Evolutionary conservation across 2,797 vertebrate genomes (phyloP), one percentile per base, ranked within the genome.

Genomic region (Octomys mimax): DNA sequence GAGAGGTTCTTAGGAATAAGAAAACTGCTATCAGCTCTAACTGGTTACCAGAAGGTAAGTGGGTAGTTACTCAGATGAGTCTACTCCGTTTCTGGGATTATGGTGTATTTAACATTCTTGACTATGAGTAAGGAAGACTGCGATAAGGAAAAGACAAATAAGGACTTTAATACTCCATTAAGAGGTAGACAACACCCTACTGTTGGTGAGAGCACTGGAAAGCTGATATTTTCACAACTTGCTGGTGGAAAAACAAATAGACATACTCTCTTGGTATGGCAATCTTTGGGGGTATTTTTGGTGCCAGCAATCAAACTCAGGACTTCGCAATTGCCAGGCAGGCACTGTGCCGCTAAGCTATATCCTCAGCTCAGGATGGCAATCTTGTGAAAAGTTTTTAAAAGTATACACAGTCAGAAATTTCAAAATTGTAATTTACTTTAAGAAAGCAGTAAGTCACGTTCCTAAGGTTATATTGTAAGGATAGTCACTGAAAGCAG

Each of bases 1-100:
- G 97, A 98, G 61, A 99, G 98, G n/a, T 98, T 99, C 99, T 99
- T 95, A 92, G 95, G 81, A 89, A 71, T n/a, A 93, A 97, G 86
- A 94, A 80, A 97, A 95, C 11, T 14, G 89, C 28, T 31, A 59
- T 97, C 78, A 97, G 81, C 39, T 92, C 77, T 19, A 36, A 24
- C 42, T 92, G 12, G 66, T n/a, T 61, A 81, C 78, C 1, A 36
- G 33, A 87, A 33, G 28, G 46, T 62, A 80, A 59, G 79, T 28
- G 21, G 28, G 61, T 42, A 12, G 13, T 28, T 71, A 84, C 0
- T 83, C 42, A 64, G 77, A 21, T 36, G 16, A 28, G 77, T 59
- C 84, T 92, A 39, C 1, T 89, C 79, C 22, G 28, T 52, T 96
- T 92, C 42, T 86, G 85, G 6, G 95, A 95, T 59, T 81, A 39